Evolutionary conservation across 2,797 vertebrate species (phyloP).

Genomic region (Kryptolebias ocellatus): DNA sequence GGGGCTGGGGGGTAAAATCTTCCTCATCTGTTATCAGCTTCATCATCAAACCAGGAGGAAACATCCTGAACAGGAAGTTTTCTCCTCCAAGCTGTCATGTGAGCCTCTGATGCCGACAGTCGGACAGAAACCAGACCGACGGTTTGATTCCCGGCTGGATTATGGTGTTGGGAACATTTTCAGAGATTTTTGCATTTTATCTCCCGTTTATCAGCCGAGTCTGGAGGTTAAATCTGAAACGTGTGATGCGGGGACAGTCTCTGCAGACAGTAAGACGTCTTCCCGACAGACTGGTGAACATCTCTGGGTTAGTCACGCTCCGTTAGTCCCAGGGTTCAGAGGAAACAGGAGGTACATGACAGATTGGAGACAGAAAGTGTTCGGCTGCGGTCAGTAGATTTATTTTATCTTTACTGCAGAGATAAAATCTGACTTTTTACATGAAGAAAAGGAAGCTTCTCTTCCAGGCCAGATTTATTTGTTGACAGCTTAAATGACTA

Average conservation of each 20-base stretch:
- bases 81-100: conserved; percentile 74
- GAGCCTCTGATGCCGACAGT: not conserved
- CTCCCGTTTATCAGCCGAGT: too few relatives aligned
- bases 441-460: conserved; percentile 13
- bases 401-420: conserved; percentile 29
- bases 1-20: too few relatives aligned
- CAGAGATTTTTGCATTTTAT: not conserved
- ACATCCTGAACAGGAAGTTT: conserved; percentile 27
- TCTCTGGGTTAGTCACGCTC: conserved; percentile 22
- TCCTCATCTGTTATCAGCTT: not conserved
- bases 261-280: conserved; percentile 15
- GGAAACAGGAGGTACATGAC: conserved; percentile 63
- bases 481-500: conserved; percentile 5
- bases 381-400: conserved; percentile 37
- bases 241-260: not conserved
- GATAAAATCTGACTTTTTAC: conserved; percentile 41
- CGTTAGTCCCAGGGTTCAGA: conserved; percentile 29
- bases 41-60: conserved; percentile 17
- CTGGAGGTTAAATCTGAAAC: not conserved
- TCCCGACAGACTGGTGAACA: conserved; percentile 33
- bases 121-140: too few relatives aligned
- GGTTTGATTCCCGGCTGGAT: too few relatives aligned
- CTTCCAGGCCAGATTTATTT: not conserved
- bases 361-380: conserved; percentile 74
- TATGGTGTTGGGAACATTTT: too few relatives aligned